Evolutionary conservation across 2,797 vertebrate genomes (phyloP).

Genomic region (Petrocephalus sullivani): DNA sequence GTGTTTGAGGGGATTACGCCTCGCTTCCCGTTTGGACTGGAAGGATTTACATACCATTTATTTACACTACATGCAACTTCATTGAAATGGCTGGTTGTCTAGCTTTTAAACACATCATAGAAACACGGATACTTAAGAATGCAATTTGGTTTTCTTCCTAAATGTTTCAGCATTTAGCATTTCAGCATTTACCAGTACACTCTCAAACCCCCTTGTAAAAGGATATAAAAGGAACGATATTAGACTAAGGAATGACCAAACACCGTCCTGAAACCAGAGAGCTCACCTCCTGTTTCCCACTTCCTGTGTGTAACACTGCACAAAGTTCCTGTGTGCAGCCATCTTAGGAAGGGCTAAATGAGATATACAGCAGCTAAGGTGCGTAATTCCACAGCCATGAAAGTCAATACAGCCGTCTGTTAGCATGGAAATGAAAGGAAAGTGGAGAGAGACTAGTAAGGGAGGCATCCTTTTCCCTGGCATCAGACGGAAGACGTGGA

Average conservation of each 20-base stretch:
- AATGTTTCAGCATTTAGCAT: neutral
- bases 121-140: neutral
- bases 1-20: neutral
- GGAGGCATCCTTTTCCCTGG: neutral
- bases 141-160: neutral
- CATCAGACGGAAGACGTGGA: constrained; percentile 2
- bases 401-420: neutral
- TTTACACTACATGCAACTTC: neutral
- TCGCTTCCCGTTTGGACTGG: neutral
- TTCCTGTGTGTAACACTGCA: neutral
- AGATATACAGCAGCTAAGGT: neutral
- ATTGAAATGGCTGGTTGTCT: neutral
- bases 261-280: neutral
- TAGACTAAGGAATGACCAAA: neutral
- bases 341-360: neutral
- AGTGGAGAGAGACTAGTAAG: neutral
- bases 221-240: neutral
- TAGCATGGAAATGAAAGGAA: neutral
- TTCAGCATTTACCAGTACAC: no score
- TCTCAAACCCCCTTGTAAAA: neutral
- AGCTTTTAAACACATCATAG: neutral
- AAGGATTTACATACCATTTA: neutral
- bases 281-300: neutral
- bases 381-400: neutral
- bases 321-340: neutral